Evolutionary conservation across 1,140 invertebrate genomes (phyloP), one percentile per base, ranked within the genome.

Genomic region (Pseudomyrmex cubaensis): DNA sequence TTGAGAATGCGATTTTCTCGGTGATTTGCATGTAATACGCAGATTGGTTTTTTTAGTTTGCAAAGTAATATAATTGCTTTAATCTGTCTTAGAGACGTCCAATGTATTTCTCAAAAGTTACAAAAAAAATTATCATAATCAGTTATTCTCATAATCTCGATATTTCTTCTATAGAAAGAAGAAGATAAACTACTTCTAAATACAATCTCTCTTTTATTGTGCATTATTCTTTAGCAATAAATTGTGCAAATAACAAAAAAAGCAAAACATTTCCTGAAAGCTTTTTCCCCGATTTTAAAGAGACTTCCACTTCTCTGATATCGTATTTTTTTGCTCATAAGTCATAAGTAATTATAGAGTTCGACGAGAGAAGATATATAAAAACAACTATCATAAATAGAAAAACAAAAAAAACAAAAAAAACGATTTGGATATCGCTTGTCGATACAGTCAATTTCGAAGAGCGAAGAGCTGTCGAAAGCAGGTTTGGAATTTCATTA

Each of bases 401-500:
- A n/a, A n/a, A n/a, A n/a, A n/a, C n/a, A n/a, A n/a, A n/a, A n/a
- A n/a, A n/a, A n/a, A n/a, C n/a, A n/a, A n/a, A 50, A 50, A 66
- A 67, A 66, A 46, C 22, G 15, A 17, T 35, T 78, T 25, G 1
- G 66, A 15, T 80, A 59, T 48, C 66, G 66, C 76, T 70, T 59
- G 22, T 44, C 56, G 76, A 78, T 70, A 78, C 54, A 70, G 76
- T 80, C 66, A 59, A 72, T 70, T 20, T 22, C 56, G 54, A 77
- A 54, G 75, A 77, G 52, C 75, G 75, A 80, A 70, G 66, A 78
- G 66, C 76, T 72, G 66, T 80, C 76, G 76, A 72, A 72, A 80
- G 76, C 76, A 80, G 54, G 76, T 80, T 80, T 70, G 76, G 76
- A 80, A 80, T 80, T 80, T 80, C 76, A 80, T 80, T 80, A 80